Evolutionary conservation across 2,113 vertebrate species (phyloP).

Genomic region (Rhombomys opimus): DNA sequence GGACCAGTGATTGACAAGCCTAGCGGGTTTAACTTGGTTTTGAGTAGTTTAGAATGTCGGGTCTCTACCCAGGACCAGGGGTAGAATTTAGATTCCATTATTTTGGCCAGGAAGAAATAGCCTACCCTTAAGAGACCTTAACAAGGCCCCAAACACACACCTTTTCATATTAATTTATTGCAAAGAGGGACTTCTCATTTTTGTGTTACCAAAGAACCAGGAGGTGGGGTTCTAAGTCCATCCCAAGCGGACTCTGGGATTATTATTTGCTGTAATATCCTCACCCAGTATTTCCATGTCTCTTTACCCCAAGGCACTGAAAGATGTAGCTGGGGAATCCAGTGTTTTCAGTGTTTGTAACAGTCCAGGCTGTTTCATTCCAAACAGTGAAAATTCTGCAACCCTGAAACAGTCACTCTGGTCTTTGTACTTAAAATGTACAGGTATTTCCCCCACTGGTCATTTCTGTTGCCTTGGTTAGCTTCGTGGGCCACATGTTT

Average conservation of each 20-base stretch:
- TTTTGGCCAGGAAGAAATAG: neutral
- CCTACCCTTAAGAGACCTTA: neutral
- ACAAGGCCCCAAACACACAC: neutral
- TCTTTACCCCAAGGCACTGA: neutral
- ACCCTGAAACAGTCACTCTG: neutral
- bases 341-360: neutral
- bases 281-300: neutral
- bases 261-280: neutral
- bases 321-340: neutral
- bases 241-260: neutral
- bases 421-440: neutral
- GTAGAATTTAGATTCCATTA: neutral
- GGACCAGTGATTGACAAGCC: neutral
- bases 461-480: neutral
- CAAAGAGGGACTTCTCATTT: neutral
- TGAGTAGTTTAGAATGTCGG: neutral
- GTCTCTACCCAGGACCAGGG: neutral
- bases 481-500: neutral
- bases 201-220: neutral
- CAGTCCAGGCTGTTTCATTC: neutral
- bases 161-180: neutral
- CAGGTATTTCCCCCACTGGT: neutral
- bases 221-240: neutral
- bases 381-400: neutral
- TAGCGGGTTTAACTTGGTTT: neutral